These are phyloP conservation scores for Hucho hucho DNA, from an alignment of 2,113 vertebrate species.

Conservation along the genomic window DNA sequence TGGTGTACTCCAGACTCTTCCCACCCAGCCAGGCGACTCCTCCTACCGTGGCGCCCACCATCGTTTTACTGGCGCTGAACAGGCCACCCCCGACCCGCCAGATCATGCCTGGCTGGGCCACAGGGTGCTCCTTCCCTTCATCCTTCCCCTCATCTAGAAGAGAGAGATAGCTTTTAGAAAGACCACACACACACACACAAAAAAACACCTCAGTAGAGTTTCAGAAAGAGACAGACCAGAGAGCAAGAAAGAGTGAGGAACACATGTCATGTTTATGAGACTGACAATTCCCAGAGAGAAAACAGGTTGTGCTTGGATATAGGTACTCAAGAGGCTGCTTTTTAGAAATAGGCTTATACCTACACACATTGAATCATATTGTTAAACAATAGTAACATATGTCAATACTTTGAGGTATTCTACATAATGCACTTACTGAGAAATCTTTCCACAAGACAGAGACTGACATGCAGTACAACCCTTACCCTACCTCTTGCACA, in stretches of 20 bases:
- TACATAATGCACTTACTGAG: no score
- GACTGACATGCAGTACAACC: no score
- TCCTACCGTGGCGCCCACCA: slow-evolving; percentile 75
- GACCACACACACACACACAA: not conserved
- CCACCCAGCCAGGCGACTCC: slow-evolving; percentile 79
- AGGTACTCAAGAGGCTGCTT: no score
- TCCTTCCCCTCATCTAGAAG: not conserved
- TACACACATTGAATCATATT: no score
- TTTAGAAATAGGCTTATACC: no score
- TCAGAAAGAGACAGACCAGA: not conserved
- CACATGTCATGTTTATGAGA: not conserved
- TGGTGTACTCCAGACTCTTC: slow-evolving; percentile 76
- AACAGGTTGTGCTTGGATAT: no score
- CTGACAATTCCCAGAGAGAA: no score
- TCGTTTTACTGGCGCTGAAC: slow-evolving; percentile 74
- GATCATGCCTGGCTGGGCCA: slow-evolving; percentile 59
- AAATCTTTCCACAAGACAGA: no score
- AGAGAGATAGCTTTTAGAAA: not conserved
- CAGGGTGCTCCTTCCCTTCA: slow-evolving; percentile 63
- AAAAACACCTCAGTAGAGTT: not conserved
- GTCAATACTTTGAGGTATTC: no score
- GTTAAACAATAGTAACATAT: no score
- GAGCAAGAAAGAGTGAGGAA: not conserved
- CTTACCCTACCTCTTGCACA: not conserved
- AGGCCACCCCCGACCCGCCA: slow-evolving; percentile 77